phyloP scores from a whole-genome alignment of 2,797 vertebrate genomes.

The Apodemus agrarius region DNA sequence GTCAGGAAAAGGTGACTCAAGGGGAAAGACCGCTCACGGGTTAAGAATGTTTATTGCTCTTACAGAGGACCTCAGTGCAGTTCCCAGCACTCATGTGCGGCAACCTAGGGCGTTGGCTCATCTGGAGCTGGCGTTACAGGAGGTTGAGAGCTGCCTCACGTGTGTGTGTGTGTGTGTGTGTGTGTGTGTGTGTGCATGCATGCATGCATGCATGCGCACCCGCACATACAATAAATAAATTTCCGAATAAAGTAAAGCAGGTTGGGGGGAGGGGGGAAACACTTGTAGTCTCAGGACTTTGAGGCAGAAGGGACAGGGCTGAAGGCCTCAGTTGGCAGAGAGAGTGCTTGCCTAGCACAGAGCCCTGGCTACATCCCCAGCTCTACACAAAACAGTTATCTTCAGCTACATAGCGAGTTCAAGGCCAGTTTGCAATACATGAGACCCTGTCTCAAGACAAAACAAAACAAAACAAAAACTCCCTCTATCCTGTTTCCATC shows the following conservation, averaged over 20 bases:
- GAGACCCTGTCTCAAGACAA: not conserved
- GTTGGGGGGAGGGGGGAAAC: not conserved
- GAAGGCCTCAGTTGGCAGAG: not conserved
- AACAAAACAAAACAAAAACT: not conserved
- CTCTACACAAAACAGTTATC: not conserved
- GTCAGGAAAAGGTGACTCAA: not conserved
- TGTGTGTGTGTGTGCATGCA: no score
- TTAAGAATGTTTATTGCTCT: not conserved
- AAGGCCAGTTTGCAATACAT: not conserved
- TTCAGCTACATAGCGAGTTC: not conserved
- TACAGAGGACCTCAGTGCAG: constrained; percentile 6
- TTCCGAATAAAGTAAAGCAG: not conserved
- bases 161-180: no score
- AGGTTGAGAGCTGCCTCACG: no score
- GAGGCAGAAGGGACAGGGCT: no score
- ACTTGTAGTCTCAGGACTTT: not conserved
- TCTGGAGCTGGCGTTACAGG: no score
- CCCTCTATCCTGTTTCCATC: not conserved
- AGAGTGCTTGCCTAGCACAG: not conserved
- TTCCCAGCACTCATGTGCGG: not conserved
- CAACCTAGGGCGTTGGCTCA: no score
- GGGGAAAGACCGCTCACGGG: not conserved
- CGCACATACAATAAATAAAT: not conserved
- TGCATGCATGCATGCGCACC: no score
- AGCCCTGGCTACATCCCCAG: not conserved